Evolutionary conservation across 1,140 invertebrate species (phyloP), one percentile per base, ranked within the genome.

Genomic region (Apocrypta bakeri): DNA sequence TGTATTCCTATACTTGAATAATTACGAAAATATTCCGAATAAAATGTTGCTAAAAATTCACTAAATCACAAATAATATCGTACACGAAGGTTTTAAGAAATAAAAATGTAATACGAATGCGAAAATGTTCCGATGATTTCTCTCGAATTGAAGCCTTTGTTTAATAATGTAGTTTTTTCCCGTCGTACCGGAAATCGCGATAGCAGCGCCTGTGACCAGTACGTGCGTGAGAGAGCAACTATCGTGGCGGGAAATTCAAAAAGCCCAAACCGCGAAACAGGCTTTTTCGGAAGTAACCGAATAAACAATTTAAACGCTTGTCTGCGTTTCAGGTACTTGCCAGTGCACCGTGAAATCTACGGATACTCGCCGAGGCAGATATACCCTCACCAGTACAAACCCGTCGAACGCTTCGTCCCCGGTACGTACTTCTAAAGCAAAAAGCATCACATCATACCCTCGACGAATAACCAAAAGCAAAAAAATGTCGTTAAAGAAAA

Each of bases 331-430:
- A 92, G 91, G 92, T 97, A 97, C 93, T 93, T 96, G 90, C 96
- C 96, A 85, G 95, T 97, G 85, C 96, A 96, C 90, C 95, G 96
- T 86, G 96, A 97, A 88, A 96, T 95, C 88, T 97, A 97, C 92
- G 96, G 96, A 83, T 97, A 97, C 92, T 96, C 96, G 83, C 96
- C 96, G 85, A 94, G 96, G 91, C 94, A 96, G 89, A 95, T 97
- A 93, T 97, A 96, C 91, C 95, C 96, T 85, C 95, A 96, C 93
- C 96, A 97, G 92, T 97, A 96, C 93, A 94, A 94, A 86, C 94
- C 94, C 86, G 92, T 95, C 91, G 95, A 95, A 90, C 94, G 95
- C 93, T 95, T 96, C 95, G 94, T 95, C 94, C 95, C 96, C 93
- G 95, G 96, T 97, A 95, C 94, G 96, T 96, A 95, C 92, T 96